Percentiles rank a stretch among this genome's conserved stretches.
phyloP scores from a whole-genome alignment of 1,140 invertebrate species.

The Hyles vespertilio region DNA sequence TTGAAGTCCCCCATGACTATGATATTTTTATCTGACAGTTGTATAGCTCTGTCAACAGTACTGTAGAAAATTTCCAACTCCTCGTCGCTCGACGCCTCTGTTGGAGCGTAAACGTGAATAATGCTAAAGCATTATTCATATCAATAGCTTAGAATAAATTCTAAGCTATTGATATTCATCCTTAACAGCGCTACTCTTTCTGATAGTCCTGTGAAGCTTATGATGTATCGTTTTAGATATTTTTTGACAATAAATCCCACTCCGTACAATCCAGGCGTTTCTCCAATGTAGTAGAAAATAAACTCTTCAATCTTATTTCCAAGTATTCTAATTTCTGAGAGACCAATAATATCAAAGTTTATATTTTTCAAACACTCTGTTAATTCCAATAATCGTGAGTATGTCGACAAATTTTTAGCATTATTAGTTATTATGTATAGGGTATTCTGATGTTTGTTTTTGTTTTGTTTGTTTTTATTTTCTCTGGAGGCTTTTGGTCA shows the following conservation, averaged over 20 bases:
- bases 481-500: too few relatives aligned
- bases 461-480: too few relatives aligned
- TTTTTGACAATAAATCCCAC: neutral
- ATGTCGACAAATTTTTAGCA: too few relatives aligned
- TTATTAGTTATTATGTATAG: too few relatives aligned
- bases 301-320: too few relatives aligned
- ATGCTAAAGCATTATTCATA: too few relatives aligned
- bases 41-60: constrained; percentile 5
- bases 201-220: neutral
- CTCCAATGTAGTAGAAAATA: constrained; percentile 1
- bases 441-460: too few relatives aligned
- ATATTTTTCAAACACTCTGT: too few relatives aligned
- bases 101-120: constrained; percentile 1
- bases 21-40: constrained; percentile 1
- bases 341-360: too few relatives aligned
- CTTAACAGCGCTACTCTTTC: neutral
- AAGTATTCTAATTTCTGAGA: too few relatives aligned
- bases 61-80: constrained; percentile 7
- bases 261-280: neutral
- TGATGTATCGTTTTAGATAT: neutral
- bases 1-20: constrained; percentile 12
- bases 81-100: constrained; percentile 3
- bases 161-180: neutral
- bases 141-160: too few relatives aligned
- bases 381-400: too few relatives aligned